Evolutionary conservation across 2,113 vertebrate genomes (phyloP).

Genomic region (Orcinus orca): DNA sequence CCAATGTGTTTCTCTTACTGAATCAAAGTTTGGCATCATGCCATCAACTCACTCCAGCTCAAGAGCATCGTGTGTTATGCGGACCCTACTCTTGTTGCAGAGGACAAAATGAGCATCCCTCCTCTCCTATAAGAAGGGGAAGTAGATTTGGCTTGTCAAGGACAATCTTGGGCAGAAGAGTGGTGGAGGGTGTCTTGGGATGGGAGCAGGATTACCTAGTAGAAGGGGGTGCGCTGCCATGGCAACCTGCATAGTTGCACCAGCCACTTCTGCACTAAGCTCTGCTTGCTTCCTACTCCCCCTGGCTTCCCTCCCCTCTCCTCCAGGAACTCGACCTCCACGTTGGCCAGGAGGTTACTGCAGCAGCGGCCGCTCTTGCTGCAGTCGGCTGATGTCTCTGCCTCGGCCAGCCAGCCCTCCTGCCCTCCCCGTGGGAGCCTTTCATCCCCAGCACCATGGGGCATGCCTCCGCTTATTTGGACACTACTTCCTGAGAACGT

Average conservation of each 20-base stretch:
- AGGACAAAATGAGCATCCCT: neutral
- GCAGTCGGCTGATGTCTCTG: neutral
- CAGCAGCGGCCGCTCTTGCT: rapidly evolving
- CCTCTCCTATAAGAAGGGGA: neutral
- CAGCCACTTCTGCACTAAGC: neutral
- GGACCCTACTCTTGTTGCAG: neutral
- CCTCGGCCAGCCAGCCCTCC: neutral
- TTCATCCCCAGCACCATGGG: neutral
- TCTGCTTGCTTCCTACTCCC: neutral
- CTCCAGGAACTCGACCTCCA: neutral
- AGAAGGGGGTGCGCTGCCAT: too few relatives aligned
- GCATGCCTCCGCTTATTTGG: neutral
- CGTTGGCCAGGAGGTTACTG: neutral
- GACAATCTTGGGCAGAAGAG: neutral
- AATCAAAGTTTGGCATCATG: neutral
- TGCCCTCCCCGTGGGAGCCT: neutral
- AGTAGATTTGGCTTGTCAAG: neutral
- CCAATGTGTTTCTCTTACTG: neutral
- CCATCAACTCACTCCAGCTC: neutral
- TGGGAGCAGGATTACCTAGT: neutral
- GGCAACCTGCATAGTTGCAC: neutral
- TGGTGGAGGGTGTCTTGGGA: neutral
- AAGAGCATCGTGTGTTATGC: neutral
- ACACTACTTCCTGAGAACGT: neutral
- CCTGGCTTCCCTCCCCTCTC: neutral